Conservation (phyloP, 2,113 vertebrate species). For the Spea bombifrons region DNA sequence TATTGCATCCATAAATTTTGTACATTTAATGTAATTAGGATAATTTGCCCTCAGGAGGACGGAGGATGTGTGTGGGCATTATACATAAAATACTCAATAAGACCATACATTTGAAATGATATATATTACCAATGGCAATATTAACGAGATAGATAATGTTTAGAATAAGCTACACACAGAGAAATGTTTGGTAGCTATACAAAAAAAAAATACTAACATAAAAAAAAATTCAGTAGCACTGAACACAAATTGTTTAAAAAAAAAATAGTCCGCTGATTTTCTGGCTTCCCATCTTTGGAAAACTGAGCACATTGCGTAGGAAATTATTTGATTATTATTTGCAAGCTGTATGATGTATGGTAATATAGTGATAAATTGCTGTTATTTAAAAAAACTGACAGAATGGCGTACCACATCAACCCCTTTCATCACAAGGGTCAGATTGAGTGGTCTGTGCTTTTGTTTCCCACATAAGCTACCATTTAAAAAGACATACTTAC, state of each 20-base stretch:
- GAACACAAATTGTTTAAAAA: no score
- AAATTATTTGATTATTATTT: background rate
- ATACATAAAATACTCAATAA: background rate
- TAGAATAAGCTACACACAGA: no score
- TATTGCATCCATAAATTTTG: background rate
- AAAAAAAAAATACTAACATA: no score
- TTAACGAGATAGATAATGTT: no score
- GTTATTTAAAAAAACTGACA: background rate
- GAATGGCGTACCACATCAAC: background rate
- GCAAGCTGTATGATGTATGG: background rate
- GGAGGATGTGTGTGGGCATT: background rate
- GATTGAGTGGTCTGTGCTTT: background rate
- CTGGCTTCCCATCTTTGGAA: no score
- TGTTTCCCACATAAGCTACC: background rate
- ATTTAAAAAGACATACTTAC: background rate
- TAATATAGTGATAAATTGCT: slow-evolving; percentile 1
- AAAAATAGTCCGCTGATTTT: no score
- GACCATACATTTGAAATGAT: background rate
- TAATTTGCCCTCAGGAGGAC: background rate
- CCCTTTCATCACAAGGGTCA: background rate
- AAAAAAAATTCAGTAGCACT: no score
- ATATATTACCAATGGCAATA: no score
- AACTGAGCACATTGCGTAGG: no score
- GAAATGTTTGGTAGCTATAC: no score
- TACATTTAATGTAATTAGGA: slow-evolving; percentile 5